A percentile compares a stretch with the other conserved stretches of the same genome.
These are phyloP conservation scores for Calonectris borealis DNA, from an alignment of 2,113 vertebrate genomes.

Conservation along the genomic window DNA sequence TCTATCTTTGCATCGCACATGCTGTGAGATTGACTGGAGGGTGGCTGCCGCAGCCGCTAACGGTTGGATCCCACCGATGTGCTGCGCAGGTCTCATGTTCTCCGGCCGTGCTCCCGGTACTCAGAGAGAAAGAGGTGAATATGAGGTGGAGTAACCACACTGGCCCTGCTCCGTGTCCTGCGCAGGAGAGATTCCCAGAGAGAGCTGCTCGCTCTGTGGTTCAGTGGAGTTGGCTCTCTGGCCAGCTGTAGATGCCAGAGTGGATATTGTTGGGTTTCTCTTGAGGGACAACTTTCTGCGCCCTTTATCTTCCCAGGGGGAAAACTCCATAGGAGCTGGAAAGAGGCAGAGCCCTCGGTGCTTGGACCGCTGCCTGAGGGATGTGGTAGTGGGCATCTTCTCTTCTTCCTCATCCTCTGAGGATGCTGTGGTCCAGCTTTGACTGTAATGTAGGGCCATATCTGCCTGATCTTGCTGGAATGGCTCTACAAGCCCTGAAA, in stretches of 20 bases:
- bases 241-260: not conserved
- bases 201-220: not conserved
- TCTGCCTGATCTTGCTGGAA: not conserved
- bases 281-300: not conserved
- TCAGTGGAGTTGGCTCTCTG: not conserved
- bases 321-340: not conserved
- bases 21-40: not conserved
- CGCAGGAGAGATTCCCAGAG: not conserved
- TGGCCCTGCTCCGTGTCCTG: not conserved
- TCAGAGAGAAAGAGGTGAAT: not conserved
- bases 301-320: not conserved
- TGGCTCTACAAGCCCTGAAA: not conserved
- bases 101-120: not conserved
- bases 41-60: fast-evolving
- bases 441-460: not conserved
- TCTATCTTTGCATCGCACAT: not conserved
- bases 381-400: not conserved
- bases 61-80: fast-evolving
- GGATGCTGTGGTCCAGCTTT: not conserved
- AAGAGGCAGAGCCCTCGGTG: not conserved
- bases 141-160: not conserved
- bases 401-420: not conserved
- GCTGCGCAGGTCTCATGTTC: not conserved
- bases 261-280: not conserved
- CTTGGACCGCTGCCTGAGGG: not conserved